phyloP scores from a whole-genome alignment of 2,797 vertebrate genomes.

The Falco naumanni region DNA sequence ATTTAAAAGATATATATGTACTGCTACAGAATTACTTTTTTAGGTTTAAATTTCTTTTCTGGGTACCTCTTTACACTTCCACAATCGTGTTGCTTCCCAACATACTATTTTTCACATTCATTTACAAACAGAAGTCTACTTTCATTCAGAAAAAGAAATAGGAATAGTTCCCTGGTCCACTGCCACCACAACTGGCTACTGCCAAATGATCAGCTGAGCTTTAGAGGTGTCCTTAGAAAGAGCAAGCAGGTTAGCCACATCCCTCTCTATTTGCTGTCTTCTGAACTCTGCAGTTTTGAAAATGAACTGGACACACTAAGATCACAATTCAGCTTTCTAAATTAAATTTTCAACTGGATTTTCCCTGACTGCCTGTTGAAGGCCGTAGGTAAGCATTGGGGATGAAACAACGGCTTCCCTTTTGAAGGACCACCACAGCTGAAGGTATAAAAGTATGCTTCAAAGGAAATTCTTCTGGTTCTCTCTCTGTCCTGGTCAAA shows the following conservation, averaged over 20 bases:
- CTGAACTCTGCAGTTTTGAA: not conserved
- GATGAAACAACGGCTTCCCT: not conserved
- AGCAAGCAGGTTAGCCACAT: not conserved
- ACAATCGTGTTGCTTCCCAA: not conserved
- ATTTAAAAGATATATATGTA: not conserved
- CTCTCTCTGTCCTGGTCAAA: not conserved
- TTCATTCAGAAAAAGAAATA: not conserved
- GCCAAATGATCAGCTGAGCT: not conserved
- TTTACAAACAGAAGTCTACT: not conserved
- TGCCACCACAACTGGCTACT: not conserved
- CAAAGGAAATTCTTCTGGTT: not conserved
- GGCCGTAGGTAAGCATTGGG: not conserved
- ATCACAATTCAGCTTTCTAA: not conserved
- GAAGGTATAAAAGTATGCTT: not conserved
- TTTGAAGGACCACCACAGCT: not conserved
- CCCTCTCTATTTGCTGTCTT: not conserved
- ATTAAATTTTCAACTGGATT: not conserved
- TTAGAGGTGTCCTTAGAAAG: not conserved
- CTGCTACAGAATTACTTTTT: not conserved
- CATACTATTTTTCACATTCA: not conserved
- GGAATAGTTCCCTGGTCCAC: not conserved
- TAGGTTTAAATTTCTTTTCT: not conserved
- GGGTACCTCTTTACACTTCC: not conserved
- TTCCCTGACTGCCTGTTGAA: not conserved
- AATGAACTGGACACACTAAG: not conserved